These are phyloP conservation scores for Margaritifera margaritifera DNA, from an alignment of 2,888 invertebrate species.

Conservation along the genomic window DNA sequence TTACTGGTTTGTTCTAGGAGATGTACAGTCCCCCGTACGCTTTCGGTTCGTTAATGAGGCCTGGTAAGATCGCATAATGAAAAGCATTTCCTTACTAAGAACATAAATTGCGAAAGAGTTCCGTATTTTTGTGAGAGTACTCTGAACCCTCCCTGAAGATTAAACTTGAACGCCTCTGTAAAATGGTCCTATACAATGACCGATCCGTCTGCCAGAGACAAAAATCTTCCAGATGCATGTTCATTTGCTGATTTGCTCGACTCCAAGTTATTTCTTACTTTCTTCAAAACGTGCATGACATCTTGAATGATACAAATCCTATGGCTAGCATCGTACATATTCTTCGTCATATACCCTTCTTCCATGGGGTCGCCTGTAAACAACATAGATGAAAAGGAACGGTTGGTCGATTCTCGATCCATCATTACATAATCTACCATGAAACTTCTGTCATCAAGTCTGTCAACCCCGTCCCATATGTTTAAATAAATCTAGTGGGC, in stretches of 20 bases:
- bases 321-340: conserved; percentile 13
- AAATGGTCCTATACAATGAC: conserved; percentile 30
- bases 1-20: conserved; percentile 21
- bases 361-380: too few relatives aligned
- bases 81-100: conserved; percentile 29
- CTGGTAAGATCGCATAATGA: conserved; percentile 28
- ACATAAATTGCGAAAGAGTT: conserved; percentile 30
- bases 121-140: conserved; percentile 22
- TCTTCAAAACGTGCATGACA: conserved; percentile 22
- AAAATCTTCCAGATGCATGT: conserved; percentile 14
- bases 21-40: conserved; percentile 13
- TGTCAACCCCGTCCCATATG: conserved; percentile 20
- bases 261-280: conserved; percentile 28
- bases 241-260: conserved; percentile 15
- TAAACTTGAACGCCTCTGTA: conserved; percentile 14
- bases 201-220: conserved; percentile 10
- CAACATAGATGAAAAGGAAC: conserved; percentile 7
- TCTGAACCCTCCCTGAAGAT: conserved; percentile 22
- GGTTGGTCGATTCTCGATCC: conserved; percentile 22
- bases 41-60: conserved; percentile 16
- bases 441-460: conserved; percentile 5
- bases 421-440: conserved; percentile 20
- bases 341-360: conserved; percentile 1
- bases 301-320: conserved; percentile 15
- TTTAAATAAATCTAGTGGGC: conserved; percentile 10